Evolutionary conservation across 2,797 vertebrate genomes (phyloP).

Genomic region (Morelia viridis): DNA sequence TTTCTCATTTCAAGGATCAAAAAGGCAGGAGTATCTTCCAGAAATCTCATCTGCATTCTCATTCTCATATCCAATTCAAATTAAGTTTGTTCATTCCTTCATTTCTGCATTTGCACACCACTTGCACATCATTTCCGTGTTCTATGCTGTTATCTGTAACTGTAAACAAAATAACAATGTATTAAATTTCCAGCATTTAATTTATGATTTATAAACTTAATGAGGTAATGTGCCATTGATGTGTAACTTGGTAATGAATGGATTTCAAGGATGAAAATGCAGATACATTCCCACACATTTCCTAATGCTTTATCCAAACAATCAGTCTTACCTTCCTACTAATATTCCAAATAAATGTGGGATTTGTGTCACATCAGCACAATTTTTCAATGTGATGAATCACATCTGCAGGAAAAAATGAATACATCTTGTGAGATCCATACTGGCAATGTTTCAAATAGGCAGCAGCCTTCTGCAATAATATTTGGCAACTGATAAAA

Average conservation of each 20-base stretch:
- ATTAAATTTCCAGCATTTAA: conserved; percentile 24
- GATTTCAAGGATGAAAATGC: neutral
- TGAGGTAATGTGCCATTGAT: neutral
- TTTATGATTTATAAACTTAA: neutral
- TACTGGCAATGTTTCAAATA: neutral
- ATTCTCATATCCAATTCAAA: neutral
- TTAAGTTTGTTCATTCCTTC: neutral
- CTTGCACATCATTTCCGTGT: conserved; percentile 6
- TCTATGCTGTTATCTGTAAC: neutral
- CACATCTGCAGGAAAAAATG: neutral
- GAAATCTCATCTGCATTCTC: conserved; percentile 9
- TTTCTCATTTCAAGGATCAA: neutral
- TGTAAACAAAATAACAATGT: neutral
- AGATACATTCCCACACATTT: neutral
- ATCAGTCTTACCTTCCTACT: neutral
- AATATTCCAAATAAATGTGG: neutral
- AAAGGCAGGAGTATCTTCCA: neutral
- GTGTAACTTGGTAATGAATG: conserved; percentile 1
- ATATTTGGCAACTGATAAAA: neutral
- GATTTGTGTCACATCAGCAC: neutral
- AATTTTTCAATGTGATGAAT: neutral
- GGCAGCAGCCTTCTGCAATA: neutral
- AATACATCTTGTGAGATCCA: neutral
- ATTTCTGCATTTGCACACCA: neutral
- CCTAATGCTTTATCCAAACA: neutral